Conservation (phyloP, 2,113 vertebrate species). For the Grantiella picta region DNA sequence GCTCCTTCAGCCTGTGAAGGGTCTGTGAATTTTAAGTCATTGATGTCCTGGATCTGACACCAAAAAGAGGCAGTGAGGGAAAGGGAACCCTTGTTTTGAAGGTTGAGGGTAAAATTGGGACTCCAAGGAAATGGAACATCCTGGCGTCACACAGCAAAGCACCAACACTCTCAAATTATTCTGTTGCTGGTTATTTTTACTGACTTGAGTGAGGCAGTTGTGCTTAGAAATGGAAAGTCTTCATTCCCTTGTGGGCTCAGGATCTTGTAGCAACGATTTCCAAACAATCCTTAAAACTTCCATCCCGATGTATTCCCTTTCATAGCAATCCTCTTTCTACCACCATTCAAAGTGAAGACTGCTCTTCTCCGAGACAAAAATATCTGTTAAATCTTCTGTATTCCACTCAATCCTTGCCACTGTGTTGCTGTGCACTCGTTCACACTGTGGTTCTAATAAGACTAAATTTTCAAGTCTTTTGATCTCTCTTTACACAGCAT, state of each 20-base stretch:
- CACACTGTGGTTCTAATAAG: neutral
- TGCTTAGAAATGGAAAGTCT: neutral
- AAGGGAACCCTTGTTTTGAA: neutral
- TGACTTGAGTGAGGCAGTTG: neutral
- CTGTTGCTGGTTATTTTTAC: neutral
- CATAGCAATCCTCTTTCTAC: neutral
- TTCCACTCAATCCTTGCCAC: neutral
- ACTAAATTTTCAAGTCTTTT: neutral
- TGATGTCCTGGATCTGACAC: neutral
- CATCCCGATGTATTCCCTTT: neutral
- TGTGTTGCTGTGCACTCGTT: neutral
- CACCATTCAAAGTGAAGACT: neutral
- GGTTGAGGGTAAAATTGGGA: neutral
- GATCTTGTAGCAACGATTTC: neutral
- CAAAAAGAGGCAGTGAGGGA: neutral
- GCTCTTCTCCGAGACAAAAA: neutral
- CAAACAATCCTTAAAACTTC: rapidly evolving
- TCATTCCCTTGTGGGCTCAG: neutral
- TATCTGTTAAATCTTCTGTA: neutral
- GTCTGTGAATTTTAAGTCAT: neutral
- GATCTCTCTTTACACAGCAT: neutral
- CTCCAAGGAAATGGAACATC: neutral
- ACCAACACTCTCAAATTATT: neutral
- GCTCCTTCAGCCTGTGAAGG: neutral
- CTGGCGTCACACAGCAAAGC: neutral